Percentiles rank a stretch among this genome's conserved stretches.
Conservation (phyloP, 1,140 invertebrate genomes). For the Sweltsa coloradensis region DNA sequence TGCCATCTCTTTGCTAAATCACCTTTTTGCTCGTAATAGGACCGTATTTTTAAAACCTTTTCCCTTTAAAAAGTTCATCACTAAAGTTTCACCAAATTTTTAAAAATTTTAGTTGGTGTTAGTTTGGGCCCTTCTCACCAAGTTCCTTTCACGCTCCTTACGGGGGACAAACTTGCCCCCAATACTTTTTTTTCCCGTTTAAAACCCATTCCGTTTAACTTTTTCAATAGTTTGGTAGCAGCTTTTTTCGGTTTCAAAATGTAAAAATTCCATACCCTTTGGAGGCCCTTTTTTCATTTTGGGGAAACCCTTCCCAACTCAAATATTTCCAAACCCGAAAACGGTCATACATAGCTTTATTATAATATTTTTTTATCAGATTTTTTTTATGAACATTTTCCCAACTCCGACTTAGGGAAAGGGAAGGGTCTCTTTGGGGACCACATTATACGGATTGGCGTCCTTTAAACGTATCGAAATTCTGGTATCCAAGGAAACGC, state of each 20-base stretch:
- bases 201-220: conserved; percentile 91
- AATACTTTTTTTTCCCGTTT: conserved; percentile 89
- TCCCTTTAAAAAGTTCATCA: conserved; percentile 83
- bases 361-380: conserved; percentile 96
- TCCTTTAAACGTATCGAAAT: conserved; percentile 96
- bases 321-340: conserved; percentile 99
- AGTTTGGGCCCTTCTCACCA: conserved; percentile 93
- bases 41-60: conserved; percentile 92
- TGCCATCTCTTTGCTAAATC: conserved; percentile 85
- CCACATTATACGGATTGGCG: conserved; percentile 99
- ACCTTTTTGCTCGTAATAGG: conserved; percentile 89
- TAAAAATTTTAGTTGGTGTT: conserved; percentile 99
- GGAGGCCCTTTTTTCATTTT: conserved; percentile 90
- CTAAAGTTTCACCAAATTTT: conserved; percentile 92
- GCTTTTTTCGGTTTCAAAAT: conserved; percentile 99
- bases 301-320: conserved; percentile 96
- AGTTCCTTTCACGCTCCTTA: conserved; percentile 96
- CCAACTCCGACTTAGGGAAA: conserved; percentile 98
- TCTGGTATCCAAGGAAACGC: conserved; percentile 99
- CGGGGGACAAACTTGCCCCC: conserved; percentile 97
- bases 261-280: conserved; percentile 99
- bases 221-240: conserved; percentile 93
- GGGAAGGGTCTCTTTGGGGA: conserved; percentile 96
- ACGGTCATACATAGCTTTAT: conserved; percentile 99
- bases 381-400: conserved; percentile 99